Conservation (phyloP, 2,888 invertebrate species). For the Parapristionchus giblindavisi region DNA sequence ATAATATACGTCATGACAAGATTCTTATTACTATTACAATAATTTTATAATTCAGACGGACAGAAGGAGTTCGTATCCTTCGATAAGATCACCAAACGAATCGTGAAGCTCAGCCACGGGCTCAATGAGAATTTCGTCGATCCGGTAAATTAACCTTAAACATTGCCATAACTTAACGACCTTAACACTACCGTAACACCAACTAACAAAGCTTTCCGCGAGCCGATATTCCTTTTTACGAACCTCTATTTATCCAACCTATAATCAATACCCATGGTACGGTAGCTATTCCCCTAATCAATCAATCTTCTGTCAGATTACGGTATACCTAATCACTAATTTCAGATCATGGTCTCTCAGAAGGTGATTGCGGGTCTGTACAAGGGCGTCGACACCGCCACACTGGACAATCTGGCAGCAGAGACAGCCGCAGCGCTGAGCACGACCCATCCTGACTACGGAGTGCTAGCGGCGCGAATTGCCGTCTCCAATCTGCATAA, state of each 20-base stretch:
- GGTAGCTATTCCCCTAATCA: too few species aligned
- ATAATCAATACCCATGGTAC: too few species aligned
- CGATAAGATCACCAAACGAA: conserved; percentile 96
- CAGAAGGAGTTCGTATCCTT: conserved; percentile 90
- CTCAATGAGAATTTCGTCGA: conserved; percentile 90
- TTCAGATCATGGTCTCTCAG: conserved; percentile 71
- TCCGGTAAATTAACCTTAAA: too few species aligned
- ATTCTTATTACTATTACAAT: neutral
- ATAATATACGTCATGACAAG: neutral
- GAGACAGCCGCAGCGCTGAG: conserved; percentile 98
- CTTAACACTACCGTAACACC: too few species aligned
- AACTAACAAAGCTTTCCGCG: too few species aligned
- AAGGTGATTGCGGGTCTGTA: conserved; percentile 95
- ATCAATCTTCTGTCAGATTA: too few species aligned
- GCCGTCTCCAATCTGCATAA: conserved; percentile 97
- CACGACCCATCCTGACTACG: conserved; percentile 96
- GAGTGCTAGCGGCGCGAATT: conserved; percentile 79
- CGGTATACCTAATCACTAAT: too few species aligned
- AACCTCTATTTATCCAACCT: too few species aligned
- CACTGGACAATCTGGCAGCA: conserved; percentile 95
- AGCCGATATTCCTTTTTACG: too few species aligned
- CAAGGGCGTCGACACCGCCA: conserved; percentile 93
- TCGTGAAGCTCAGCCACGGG: conserved; percentile 92
- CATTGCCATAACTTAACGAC: too few species aligned
- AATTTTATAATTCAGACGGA: conserved; percentile 75